Base-by-base conservation (phyloP, 2,888 invertebrate species). In the Erebia palarica region DNA sequence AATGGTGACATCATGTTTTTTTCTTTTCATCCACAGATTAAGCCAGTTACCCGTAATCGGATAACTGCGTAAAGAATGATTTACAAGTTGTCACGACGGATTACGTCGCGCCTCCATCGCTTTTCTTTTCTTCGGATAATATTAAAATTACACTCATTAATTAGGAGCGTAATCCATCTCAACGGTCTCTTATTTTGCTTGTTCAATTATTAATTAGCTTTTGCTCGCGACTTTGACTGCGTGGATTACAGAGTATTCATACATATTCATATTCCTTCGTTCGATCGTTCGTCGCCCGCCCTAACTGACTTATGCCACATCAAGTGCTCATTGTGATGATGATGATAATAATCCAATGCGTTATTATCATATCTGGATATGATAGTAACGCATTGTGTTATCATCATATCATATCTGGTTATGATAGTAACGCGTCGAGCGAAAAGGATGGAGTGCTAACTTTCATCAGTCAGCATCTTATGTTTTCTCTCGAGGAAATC, bases 51-150 rank as follows among this genome's bases (percentile, higher is more conserved):
- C 13, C 13, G 61, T 61, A 61, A 61, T 61, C 44, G 16, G 61
- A 61, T 61, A 11, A 61, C 61, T 47, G 61, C 7, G 47, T 49
- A 21, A 47, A 49, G 47, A 47, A 21, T 63, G 63, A 63, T 63
- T 47, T 21, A 63, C 44, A 47, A 13, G 18, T 18, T 21, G 63
- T 63, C 63, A 5, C 11, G 47, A 8, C 9, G 49, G 49, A 63
- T 63, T 63, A 21, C 63, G 5, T 49, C 2, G 47, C 63, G 61
- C 44, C 11, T 44, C 9, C 16, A 47, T 18, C 63, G 21, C 47
- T 18, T 63, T 63, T 63, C 63, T 49, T 63, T 63, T 63, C 49
- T 36, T 63, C 18, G 44, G 16, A 61, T 61, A 42, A 61, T 47
- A 61, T 18, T 47, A 61, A 63, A 63, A 16, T 14, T 49, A 21